These are phyloP conservation scores for Corydoras sp. DNA, from an alignment of 2,113 vertebrate species.

Conservation along the genomic window DNA sequence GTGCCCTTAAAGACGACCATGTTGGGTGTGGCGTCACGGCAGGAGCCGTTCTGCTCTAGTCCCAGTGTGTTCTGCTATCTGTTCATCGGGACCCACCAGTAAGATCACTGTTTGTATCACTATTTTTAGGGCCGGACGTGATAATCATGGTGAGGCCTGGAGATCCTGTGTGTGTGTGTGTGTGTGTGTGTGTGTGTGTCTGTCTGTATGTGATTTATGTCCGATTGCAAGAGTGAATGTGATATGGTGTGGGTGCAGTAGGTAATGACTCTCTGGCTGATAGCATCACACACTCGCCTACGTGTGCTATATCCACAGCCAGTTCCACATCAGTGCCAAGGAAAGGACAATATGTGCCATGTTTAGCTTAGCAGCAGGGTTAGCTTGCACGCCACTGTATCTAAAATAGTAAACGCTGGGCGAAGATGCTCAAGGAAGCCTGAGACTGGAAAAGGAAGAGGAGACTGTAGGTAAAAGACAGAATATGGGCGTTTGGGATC, in stretches of 20 bases:
- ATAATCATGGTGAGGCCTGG: neutral
- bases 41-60: neutral
- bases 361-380: slow-evolving; percentile 25
- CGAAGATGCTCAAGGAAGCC: neutral
- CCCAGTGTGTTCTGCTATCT: slow-evolving; percentile 21
- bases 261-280: neutral
- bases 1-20: neutral
- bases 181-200: neutral
- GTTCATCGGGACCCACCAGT: slow-evolving; percentile 18
- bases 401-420: slow-evolving; percentile 11
- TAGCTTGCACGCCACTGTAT: slow-evolving; percentile 16
- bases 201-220: neutral
- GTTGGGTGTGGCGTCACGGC: slow-evolving; percentile 16
- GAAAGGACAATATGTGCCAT: slow-evolving; percentile 24
- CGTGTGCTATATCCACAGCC: slow-evolving; percentile 19
- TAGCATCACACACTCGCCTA: slow-evolving; percentile 26
- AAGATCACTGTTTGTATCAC: slow-evolving; percentile 10
- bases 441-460: neutral
- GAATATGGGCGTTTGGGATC: too few relatives aligned
- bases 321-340: slow-evolving; percentile 26
- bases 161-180: too few relatives aligned
- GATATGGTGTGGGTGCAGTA: neutral
- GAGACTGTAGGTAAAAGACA: neutral
- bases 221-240: neutral
- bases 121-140: slow-evolving; percentile 32